These are phyloP conservation scores for Maniola jurtina DNA, from an alignment of 1,140 invertebrate species.

Conservation along the genomic window DNA sequence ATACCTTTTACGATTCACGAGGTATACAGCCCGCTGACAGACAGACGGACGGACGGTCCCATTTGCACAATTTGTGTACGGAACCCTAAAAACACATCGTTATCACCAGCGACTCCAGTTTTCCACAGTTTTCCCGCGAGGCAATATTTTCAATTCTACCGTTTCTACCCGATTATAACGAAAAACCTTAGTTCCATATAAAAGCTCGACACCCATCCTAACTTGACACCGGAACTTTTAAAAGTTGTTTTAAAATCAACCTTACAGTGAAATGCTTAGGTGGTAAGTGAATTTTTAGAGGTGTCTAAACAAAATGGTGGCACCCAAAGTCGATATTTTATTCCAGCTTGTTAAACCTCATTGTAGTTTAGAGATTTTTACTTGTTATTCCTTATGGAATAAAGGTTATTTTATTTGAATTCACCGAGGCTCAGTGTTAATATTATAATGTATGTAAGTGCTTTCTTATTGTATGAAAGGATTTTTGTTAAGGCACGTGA, in stretches of 20 bases:
- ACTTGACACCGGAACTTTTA: neutral
- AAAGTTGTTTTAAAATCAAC: conserved; percentile 10
- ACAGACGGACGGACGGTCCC: no score
- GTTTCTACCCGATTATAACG: conserved; percentile 62
- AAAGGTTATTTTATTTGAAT: conserved; percentile 56
- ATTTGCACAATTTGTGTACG: no score
- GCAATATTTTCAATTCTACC: conserved; percentile 67
- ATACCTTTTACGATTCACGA: no score
- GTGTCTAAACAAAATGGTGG: conserved; percentile 33
- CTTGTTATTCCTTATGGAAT: conserved; percentile 52
- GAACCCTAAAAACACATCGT: conserved; percentile 30
- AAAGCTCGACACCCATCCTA: conserved; percentile 38
- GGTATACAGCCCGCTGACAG: no score
- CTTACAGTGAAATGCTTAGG: conserved; percentile 18
- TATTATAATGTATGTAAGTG: conserved; percentile 38
- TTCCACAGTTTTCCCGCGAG: conserved; percentile 62
- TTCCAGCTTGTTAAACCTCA: conserved; percentile 66
- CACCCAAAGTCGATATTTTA: conserved; percentile 65
- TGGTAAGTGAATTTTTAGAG: neutral
- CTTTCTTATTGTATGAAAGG: conserved; percentile 21
- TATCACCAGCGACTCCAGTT: conserved; percentile 44
- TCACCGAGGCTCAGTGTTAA: conserved; percentile 42
- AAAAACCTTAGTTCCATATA: conserved; percentile 59
- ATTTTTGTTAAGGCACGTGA: conserved; percentile 15
- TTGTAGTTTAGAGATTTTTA: conserved; percentile 60